Percentiles rank a stretch among this genome's conserved stretches.
phyloP scores from a whole-genome alignment of 2,797 vertebrate genomes.

The Aplochiton taeniatus region DNA sequence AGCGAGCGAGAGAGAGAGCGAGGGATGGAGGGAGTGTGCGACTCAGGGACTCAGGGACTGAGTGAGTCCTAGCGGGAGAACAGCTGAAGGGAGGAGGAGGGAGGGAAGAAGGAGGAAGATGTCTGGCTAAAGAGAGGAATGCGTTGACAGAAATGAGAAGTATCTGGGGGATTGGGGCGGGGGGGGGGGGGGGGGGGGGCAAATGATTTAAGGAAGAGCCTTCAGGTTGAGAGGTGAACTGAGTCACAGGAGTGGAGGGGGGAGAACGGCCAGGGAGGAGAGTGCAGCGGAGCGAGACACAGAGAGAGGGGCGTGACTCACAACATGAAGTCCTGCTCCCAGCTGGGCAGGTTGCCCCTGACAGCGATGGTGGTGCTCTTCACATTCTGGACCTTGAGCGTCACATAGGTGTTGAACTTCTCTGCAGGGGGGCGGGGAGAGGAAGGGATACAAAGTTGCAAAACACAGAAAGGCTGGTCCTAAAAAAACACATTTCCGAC shows the following conservation, averaged over 20 bases:
- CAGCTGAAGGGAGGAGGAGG: neutral
- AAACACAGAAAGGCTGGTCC: neutral
- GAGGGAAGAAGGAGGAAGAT: conserved; percentile 19
- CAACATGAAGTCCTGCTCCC: conserved; percentile 99
- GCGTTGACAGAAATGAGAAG: conserved; percentile 6
- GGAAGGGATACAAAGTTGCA: conserved; percentile 13
- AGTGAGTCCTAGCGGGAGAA: neutral
- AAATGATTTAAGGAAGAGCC: conserved; percentile 2
- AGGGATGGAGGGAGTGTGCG: conserved; percentile 28
- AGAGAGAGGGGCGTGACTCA: conserved; percentile 75
- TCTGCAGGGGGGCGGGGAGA: conserved; percentile 71
- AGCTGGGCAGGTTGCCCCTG: conserved; percentile 91
- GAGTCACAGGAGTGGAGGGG: neutral
- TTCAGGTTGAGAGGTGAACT: neutral
- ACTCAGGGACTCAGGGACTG: conserved; percentile 35
- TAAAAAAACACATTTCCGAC: neutral
- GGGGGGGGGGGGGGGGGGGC: neutral
- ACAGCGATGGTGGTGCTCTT: conserved; percentile 98
- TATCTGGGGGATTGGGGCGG: neutral
- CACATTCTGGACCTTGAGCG: conserved; percentile 99
- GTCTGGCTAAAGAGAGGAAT: conserved; percentile 26
- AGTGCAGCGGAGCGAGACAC: conserved; percentile 24
- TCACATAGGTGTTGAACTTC: conserved; percentile 98
- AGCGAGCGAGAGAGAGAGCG: neutral
- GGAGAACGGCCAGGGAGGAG: neutral